Conservation (phyloP, 1,140 invertebrate species). For the Aphidius gifuensis region DNA sequence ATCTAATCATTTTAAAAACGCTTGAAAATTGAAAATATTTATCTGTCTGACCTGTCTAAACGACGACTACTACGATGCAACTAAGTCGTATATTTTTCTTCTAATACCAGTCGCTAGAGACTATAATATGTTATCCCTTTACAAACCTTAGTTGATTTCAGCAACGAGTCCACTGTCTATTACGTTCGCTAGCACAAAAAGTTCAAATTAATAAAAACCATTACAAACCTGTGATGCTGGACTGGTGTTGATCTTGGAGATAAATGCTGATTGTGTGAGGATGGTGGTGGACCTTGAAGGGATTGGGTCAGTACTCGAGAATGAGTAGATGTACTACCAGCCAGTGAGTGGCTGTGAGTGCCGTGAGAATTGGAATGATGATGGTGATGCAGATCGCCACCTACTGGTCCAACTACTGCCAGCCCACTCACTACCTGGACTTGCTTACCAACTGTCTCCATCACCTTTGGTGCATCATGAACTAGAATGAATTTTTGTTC, state of each 20-base stretch:
- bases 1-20: too few relatives aligned
- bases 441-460: constrained; percentile 54
- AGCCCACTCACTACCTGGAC: constrained; percentile 53
- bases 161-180: too few relatives aligned
- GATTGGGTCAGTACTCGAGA: constrained; percentile 47
- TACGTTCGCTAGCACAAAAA: too few relatives aligned
- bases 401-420: constrained; percentile 51
- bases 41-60: too few relatives aligned
- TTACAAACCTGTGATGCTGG: constrained; percentile 45
- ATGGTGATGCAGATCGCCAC: constrained; percentile 51
- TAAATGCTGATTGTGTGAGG: constrained; percentile 51
- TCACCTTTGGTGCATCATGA: constrained; percentile 53
- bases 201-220: not conserved
- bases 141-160: too few relatives aligned
- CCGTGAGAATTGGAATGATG: constrained; percentile 49
- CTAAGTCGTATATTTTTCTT: too few relatives aligned
- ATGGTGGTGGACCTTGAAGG: constrained; percentile 42
- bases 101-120: too few relatives aligned
- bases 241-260: constrained; percentile 50
- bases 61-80: too few relatives aligned
- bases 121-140: too few relatives aligned
- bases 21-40: too few relatives aligned
- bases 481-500: constrained; percentile 37
- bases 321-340: constrained; percentile 45
- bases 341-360: constrained; percentile 47